These are phyloP conservation scores for Pitangus sulphuratus DNA, from an alignment of 2,797 vertebrate genomes.

Conservation along the genomic window DNA sequence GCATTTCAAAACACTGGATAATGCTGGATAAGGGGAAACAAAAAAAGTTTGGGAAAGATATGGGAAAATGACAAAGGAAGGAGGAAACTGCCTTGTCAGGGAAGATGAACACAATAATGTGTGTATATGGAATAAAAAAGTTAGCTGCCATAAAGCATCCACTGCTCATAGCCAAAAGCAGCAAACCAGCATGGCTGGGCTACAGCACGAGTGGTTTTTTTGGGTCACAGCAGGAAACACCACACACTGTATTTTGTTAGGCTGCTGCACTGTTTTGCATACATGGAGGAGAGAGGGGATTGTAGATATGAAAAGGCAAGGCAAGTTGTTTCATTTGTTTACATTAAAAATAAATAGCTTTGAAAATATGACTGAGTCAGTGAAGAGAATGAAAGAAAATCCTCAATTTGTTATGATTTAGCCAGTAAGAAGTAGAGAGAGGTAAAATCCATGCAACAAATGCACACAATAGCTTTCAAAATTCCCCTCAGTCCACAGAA, in stretches of 20 bases:
- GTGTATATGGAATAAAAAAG: not conserved
- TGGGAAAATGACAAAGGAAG: not conserved
- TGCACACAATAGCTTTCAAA: not conserved
- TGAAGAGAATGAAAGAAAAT: constrained; percentile 24
- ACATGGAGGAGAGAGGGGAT: not conserved
- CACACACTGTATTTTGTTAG: not conserved
- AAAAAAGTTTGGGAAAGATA: not conserved
- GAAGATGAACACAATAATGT: not conserved
- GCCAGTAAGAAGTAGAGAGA: not conserved
- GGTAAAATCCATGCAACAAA: not conserved
- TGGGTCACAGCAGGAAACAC: not conserved
- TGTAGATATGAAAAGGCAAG: not conserved
- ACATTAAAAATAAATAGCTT: constrained; percentile 27
- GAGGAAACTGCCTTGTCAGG: constrained; percentile 26
- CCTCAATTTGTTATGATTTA: constrained; percentile 9
- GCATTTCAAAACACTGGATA: not conserved
- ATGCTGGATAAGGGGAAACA: not conserved
- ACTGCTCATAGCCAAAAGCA: not conserved
- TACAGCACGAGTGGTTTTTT: not conserved
- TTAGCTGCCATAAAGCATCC: not conserved
- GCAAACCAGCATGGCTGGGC: not conserved
- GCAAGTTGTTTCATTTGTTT: constrained; percentile 25
- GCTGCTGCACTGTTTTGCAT: constrained; percentile 31
- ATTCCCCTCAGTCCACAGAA: not conserved
- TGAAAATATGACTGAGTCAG: not conserved